Percentiles rank a stretch among this genome's conserved stretches.
phyloP scores from a whole-genome alignment of 2,797 vertebrate genomes.

The Margarornis squamiger region DNA sequence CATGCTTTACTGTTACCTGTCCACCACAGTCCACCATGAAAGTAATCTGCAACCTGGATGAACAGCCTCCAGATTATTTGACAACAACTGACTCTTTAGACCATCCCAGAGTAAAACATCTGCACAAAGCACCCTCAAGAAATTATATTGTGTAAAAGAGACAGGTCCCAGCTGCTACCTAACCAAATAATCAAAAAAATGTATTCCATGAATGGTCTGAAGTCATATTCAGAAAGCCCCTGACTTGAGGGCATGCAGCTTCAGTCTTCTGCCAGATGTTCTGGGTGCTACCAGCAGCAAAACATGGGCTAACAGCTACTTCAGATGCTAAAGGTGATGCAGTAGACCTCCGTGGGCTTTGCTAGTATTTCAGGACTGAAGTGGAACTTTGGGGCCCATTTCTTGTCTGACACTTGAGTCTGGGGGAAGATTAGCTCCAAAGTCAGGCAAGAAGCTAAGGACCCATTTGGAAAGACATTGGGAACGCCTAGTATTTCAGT shows the following conservation, averaged over 20 bases:
- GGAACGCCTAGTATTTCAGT: not conserved
- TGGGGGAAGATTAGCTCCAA: not conserved
- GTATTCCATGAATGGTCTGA: not conserved
- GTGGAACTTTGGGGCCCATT: not conserved
- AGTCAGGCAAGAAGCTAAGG: not conserved
- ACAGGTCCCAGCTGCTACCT: not conserved
- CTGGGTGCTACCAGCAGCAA: not conserved
- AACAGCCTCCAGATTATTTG: not conserved
- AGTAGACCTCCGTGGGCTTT: not conserved
- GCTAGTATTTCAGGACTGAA: not conserved
- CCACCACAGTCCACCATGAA: not conserved
- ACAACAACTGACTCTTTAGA: not conserved
- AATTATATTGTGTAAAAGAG: not conserved
- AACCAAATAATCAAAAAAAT: not conserved
- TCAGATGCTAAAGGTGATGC: not conserved
- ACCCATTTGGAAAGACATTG: accelerated
- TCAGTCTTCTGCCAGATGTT: not conserved
- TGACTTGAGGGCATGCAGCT: not conserved
- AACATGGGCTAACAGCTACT: not conserved
- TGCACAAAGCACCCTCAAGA: not conserved
- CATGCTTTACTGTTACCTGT: not conserved
- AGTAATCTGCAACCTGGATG: not conserved
- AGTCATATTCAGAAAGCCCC: not conserved
- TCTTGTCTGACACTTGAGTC: not conserved
- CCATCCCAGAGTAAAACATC: not conserved